These are phyloP conservation scores for Pachypeltis micranthus DNA, from an alignment of 1,140 invertebrate genomes.

Conservation along the genomic window DNA sequence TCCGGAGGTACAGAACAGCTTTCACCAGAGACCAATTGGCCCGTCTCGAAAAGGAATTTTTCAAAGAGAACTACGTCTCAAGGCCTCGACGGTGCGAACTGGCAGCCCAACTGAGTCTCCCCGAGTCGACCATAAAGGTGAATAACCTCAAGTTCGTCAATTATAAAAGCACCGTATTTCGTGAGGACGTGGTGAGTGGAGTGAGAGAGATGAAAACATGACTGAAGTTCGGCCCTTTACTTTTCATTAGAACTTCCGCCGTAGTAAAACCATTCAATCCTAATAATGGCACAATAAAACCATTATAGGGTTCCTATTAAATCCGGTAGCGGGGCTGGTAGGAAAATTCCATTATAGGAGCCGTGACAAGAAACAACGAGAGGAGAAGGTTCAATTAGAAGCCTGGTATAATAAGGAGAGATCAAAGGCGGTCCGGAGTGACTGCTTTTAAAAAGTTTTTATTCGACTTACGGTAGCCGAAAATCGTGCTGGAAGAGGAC, in stretches of 20 bases:
- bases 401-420: too few relatives aligned
- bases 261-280: not conserved
- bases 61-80: conserved; percentile 95
- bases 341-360: not conserved
- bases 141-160: too few relatives aligned
- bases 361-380: too few relatives aligned
- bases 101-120: conserved; percentile 82
- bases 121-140: conserved; percentile 98
- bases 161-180: too few relatives aligned
- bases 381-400: too few relatives aligned
- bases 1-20: conserved; percentile 89
- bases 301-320: not conserved
- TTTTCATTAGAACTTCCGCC: too few relatives aligned
- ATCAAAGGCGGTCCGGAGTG: not conserved
- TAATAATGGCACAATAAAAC: not conserved
- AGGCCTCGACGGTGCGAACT: conserved; percentile 86
- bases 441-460: too few relatives aligned
- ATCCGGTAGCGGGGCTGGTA: not conserved
- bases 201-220: too few relatives aligned
- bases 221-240: too few relatives aligned
- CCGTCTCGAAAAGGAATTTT: conserved; percentile 93
- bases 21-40: conserved; percentile 92
- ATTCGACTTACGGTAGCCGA: not conserved
- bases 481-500: not conserved
- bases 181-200: too few relatives aligned